A percentile compares a stretch with the other conserved stretches of the same genome.
Evolutionary conservation across 2,888 invertebrate species (phyloP).

Genomic region (Pantelozetes paolii): DNA sequence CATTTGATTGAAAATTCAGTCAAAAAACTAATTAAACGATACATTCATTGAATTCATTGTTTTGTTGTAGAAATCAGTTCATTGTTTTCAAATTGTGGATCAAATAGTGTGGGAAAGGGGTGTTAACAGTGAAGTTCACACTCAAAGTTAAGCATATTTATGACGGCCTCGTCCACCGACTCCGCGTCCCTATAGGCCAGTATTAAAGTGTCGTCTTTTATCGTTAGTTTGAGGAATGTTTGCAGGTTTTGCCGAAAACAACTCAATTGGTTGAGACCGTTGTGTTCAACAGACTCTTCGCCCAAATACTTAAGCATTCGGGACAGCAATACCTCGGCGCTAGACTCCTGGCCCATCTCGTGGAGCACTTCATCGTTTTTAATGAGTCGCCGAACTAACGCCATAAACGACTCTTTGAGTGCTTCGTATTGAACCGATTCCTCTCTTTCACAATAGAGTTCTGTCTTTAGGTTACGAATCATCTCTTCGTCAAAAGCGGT

Average conservation of each 20-base stretch:
- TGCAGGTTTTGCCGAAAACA: constrained; percentile 36
- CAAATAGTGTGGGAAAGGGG: background rate
- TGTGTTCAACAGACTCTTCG: constrained; percentile 13
- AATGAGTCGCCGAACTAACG: constrained; percentile 21
- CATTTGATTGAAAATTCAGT: too few relatives aligned
- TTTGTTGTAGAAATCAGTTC: background rate
- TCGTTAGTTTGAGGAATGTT: constrained; percentile 34
- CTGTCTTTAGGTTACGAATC: constrained; percentile 4
- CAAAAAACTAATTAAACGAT: too few relatives aligned
- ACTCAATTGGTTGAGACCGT: constrained; percentile 28
- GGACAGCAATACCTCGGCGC: constrained; percentile 17
- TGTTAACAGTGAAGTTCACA: constrained; percentile 11
- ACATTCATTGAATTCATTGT: background rate
- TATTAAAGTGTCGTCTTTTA: constrained; percentile 38
- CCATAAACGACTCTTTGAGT: constrained; percentile 32
- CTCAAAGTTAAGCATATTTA: constrained; percentile 36
- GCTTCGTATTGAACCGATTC: constrained; percentile 10
- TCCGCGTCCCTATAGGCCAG: constrained; percentile 34
- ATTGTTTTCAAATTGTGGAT: background rate
- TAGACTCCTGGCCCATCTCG: constrained; percentile 25
- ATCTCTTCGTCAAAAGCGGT: constrained; percentile 18
- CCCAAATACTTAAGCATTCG: constrained; percentile 39
- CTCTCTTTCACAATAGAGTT: constrained; percentile 18
- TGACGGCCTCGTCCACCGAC: constrained; percentile 36
- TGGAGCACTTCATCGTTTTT: constrained; percentile 25